Evolutionary conservation across 2,797 vertebrate species (phyloP).

Genomic region (Centropyge bicolor): DNA sequence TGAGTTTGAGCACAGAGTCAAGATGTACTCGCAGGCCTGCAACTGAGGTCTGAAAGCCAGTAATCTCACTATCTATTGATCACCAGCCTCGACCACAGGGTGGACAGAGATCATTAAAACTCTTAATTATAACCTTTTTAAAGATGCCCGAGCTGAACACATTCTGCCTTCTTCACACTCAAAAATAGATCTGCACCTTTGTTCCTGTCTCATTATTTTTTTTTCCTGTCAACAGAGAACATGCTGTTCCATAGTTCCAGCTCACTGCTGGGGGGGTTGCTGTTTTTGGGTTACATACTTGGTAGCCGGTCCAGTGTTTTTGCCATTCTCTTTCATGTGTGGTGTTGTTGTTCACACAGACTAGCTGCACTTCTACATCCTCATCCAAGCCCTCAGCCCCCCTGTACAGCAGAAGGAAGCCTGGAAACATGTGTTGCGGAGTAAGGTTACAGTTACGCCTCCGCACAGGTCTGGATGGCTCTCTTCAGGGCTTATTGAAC

Average conservation of each 20-base stretch:
- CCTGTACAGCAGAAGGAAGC: constrained; percentile 51
- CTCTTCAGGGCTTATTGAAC: constrained; percentile 37
- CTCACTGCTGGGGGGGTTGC: constrained; percentile 58
- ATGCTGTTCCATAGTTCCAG: constrained; percentile 61
- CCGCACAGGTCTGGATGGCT: constrained; percentile 23
- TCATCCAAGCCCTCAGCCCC: constrained; percentile 45
- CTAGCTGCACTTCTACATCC: constrained; percentile 54
- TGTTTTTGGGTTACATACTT: constrained; percentile 67
- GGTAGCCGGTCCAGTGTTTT: constrained; percentile 55
- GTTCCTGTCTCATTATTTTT: constrained; percentile 48
- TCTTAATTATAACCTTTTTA: constrained; percentile 33
- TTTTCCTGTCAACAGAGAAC: constrained; percentile 58
- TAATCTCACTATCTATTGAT: constrained; percentile 48
- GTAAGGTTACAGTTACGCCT: constrained; percentile 64
- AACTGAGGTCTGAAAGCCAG: constrained; percentile 16
- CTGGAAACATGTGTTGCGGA: constrained; percentile 68
- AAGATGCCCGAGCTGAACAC: background rate
- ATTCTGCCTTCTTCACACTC: constrained; percentile 22
- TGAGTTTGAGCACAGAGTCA: constrained; percentile 67
- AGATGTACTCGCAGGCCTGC: constrained; percentile 37
- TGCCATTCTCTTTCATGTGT: constrained; percentile 71
- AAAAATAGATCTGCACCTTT: constrained; percentile 61
- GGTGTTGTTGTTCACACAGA: constrained; percentile 68
- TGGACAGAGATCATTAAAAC: constrained; percentile 18
- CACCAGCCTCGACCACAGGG: constrained; percentile 16